Evolutionary conservation across 2,797 vertebrate genomes (phyloP).

Genomic region (Kryptopterus vitreolus): DNA sequence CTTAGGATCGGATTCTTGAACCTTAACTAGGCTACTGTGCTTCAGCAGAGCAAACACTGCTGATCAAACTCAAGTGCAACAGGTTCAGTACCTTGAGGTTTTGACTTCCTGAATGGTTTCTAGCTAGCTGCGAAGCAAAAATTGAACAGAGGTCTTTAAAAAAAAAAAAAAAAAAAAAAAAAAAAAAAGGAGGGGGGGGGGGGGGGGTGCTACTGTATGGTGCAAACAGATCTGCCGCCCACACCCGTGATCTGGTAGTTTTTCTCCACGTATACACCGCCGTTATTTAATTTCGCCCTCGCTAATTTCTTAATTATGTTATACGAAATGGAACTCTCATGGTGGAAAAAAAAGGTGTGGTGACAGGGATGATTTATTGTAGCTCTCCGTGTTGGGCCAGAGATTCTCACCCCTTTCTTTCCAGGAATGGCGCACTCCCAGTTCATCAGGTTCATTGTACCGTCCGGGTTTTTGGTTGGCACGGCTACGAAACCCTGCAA

Average conservation of each 20-base stretch:
- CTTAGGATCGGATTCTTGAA: neutral
- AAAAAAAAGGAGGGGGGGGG: too few relatives aligned
- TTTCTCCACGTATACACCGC: neutral
- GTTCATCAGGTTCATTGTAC: slow-evolving; percentile 99
- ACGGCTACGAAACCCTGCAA: slow-evolving; percentile 95
- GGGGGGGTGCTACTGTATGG: neutral
- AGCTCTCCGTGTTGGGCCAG: neutral
- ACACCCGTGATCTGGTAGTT: too few relatives aligned
- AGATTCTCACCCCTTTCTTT: slow-evolving; percentile 90
- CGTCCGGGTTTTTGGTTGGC: slow-evolving; percentile 96
- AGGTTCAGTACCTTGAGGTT: neutral
- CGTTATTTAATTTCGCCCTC: too few relatives aligned
- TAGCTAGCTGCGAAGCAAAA: neutral
- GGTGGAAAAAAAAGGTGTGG: neutral
- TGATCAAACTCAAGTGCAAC: neutral
- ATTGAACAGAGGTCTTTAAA: neutral
- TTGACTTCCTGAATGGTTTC: slow-evolving; percentile 3
- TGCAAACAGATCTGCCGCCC: neutral
- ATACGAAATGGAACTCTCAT: neutral
- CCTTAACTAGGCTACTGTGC: neutral
- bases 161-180: too few relatives aligned
- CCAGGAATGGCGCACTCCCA: slow-evolving; percentile 99
- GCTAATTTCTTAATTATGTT: neutral
- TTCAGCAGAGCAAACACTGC: neutral
- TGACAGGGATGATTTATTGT: neutral